Conservation (phyloP, 2,797 vertebrate genomes). For the Agapornis canus region DNA sequence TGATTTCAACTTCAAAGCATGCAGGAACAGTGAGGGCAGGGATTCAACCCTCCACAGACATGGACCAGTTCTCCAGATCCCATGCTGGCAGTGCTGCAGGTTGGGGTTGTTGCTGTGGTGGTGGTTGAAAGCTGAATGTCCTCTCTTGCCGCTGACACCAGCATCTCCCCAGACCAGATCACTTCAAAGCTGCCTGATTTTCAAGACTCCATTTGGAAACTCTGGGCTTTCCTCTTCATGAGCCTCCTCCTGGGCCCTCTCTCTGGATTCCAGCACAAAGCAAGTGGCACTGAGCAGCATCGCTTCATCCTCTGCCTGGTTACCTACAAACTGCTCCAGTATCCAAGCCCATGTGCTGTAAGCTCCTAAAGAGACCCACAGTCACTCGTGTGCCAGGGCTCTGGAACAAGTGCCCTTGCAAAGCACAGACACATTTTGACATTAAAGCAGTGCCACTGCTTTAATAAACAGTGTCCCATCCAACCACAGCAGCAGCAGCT, state of each 20-base stretch:
- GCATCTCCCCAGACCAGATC: not conserved
- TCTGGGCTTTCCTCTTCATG: not conserved
- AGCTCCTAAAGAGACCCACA: not conserved
- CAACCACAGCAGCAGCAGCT: not conserved
- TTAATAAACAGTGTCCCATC: not conserved
- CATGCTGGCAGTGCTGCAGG: rapidly evolving
- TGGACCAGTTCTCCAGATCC: rapidly evolving
- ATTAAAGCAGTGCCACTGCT: not conserved
- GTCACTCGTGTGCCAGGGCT: not conserved
- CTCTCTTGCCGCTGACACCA: not conserved
- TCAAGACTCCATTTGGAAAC: not conserved
- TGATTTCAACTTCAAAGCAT: not conserved
- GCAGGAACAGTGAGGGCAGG: not conserved
- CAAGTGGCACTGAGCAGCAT: not conserved
- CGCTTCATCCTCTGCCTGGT: not conserved
- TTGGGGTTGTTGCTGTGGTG: not conserved
- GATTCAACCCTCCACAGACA: not conserved
- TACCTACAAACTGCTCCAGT: not conserved
- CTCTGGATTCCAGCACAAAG: not conserved
- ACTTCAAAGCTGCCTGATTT: not conserved
- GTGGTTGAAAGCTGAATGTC: not conserved
- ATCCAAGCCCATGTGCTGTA: not conserved
- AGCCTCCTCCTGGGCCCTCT: not conserved
- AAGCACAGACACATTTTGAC: not conserved
- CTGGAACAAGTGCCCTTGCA: not conserved